Evolutionary conservation across 2,797 vertebrate genomes (phyloP).

Genomic region (Steatocranus sp.): DNA sequence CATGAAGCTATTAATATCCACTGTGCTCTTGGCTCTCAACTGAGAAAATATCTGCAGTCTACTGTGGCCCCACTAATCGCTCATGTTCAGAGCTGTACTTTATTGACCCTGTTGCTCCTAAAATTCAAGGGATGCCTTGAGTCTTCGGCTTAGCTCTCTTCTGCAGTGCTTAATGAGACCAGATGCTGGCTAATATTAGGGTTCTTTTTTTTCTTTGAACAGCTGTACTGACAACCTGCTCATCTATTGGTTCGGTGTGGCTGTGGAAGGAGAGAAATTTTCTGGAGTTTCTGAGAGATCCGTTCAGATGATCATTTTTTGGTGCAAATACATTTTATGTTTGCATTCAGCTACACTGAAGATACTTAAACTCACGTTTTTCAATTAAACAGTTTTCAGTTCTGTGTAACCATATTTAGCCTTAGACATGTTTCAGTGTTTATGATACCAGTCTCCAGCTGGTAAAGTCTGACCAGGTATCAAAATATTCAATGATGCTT

Average conservation of each 20-base stretch:
- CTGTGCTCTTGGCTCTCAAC: neutral
- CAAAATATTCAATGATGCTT: neutral
- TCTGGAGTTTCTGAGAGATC: neutral
- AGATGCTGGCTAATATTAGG: neutral
- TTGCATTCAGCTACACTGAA: neutral
- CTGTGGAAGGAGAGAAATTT: neutral
- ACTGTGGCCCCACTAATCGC: neutral
- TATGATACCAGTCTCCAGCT: neutral
- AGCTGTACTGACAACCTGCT: neutral
- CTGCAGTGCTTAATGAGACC: neutral
- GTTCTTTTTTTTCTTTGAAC: neutral
- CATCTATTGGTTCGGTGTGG: neutral
- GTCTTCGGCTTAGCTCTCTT: neutral
- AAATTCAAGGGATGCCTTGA: neutral
- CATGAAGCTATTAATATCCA: neutral
- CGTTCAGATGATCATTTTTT: rapidly evolving
- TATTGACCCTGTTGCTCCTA: neutral
- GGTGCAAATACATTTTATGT: neutral
- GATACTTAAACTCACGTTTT: neutral
- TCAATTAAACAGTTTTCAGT: neutral
- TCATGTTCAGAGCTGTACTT: neutral
- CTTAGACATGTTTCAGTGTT: neutral
- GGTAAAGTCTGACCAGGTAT: neutral
- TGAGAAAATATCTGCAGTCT: neutral
- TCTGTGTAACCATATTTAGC: neutral